phyloP scores from a whole-genome alignment of 1,140 invertebrate genomes.

The Platorchestia sp. region DNA sequence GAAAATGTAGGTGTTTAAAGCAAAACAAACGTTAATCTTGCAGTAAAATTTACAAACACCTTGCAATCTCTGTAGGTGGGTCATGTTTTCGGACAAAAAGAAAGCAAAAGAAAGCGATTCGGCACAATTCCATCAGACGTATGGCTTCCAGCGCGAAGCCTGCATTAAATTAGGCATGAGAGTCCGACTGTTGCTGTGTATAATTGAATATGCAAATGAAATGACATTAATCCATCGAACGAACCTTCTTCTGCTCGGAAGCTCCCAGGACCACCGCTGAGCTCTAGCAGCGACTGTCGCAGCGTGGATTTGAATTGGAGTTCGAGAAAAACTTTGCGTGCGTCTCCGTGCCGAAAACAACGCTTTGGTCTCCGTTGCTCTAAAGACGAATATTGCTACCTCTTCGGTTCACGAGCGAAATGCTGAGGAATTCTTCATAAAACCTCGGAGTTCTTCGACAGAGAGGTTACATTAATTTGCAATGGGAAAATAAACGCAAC shows the following conservation, averaged over 20 bases:
- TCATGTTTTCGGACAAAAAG: background rate
- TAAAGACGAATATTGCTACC: background rate
- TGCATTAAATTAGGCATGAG: constrained; percentile 51
- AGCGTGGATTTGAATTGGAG: background rate
- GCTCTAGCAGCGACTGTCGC: background rate
- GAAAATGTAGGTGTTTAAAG: too few relatives aligned
- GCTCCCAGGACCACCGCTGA: background rate
- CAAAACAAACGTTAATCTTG: too few relatives aligned
- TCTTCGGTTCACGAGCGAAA: background rate
- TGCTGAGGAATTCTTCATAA: too few relatives aligned
- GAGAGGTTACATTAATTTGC: background rate
- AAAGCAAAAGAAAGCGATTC: background rate
- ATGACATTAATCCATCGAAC: constrained; percentile 39
- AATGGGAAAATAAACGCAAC: background rate
- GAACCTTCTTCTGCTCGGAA: background rate
- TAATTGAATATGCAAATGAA: constrained; percentile 55
- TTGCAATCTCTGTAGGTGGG: too few relatives aligned
- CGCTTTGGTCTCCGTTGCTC: background rate
- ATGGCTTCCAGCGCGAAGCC: background rate
- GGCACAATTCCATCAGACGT: constrained; percentile 16
- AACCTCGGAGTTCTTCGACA: background rate
- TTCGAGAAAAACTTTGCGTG: background rate
- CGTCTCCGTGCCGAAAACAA: background rate
- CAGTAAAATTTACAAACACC: too few relatives aligned
- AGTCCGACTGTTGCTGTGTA: constrained; percentile 28